Evolutionary conservation across 2,797 vertebrate species (phyloP), one percentile per base, ranked within the genome.

Genomic region (Cetoscarus ocellatus): DNA sequence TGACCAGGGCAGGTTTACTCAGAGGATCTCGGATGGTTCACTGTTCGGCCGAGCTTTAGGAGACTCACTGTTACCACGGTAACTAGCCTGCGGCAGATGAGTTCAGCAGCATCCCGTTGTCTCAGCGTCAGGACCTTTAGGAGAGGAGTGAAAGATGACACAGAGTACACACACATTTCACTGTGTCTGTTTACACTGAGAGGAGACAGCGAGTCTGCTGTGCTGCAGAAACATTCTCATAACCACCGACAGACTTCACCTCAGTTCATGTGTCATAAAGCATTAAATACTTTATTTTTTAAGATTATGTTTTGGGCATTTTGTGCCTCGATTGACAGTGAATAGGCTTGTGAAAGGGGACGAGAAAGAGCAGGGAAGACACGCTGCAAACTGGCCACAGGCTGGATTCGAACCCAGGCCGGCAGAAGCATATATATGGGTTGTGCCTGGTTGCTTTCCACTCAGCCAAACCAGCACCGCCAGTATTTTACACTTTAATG

Each of bases 31-130:
- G 77, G 89, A 68, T 77, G 81, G 79, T 86, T 65, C 68, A 87
- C 87, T 79, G 91, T 90, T 92, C 90, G 84, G 90, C 63, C 80
- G 49, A 80, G 90, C 85, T 88, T 91, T 92, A 84, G 93, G 86
- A 89, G 91, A 19, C 11, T 86, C 90, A 88, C 94, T 86, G 96
- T 97, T 96, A 96, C 95, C 94, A 92, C 79, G 93, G 95, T 92
- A 96, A 97, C 95, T 70, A 91, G 94, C 92, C 90, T 82, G 87
- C 88, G 43, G 86, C 79, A 77, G 13, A 12, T 44, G 43, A 14
- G 43, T 44, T 91, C 91, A 74, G 88, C 80, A 84, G 86, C 86
- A 81, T 92, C 91, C 88, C 48, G 75, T 86, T 79, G 86, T 87
- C 91, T 80, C 62, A 86, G 89, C 85, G 69, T 85, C 90, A 44